Evolutionary conservation across 1,140 invertebrate species (phyloP), one percentile per base, ranked within the genome.

Genomic region (Micrasema longulum): DNA sequence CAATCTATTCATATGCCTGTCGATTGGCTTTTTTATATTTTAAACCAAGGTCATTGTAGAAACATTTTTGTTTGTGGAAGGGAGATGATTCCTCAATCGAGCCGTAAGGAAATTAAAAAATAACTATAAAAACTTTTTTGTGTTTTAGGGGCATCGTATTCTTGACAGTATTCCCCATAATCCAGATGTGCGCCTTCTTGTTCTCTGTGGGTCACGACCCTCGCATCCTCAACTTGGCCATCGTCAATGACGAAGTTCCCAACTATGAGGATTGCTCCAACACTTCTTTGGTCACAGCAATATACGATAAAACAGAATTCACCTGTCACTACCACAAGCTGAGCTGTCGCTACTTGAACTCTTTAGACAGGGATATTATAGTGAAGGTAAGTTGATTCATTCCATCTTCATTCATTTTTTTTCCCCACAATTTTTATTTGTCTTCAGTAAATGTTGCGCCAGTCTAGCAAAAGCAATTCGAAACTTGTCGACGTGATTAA

Each of bases 121-220:
- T 31, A 9, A 2, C 11, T 5, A 12, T 26, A 35, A 31, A n/a
- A 12, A 2, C 41, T 48, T 76, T 57, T 45, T 77, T 77, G 64
- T 20, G 77, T 85, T 86, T 53, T 81, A 95, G 93, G 1, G 89
- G 92, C 5, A 82, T 95, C 9, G 78, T 92, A 64, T 97, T 97
- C 79, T 90, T 95, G 62, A 84, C 96, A 22, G 73, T 94, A 23
- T 90, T 97, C 73, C 95, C 96, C 1, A 83, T 94, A 2, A 79
- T 96, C 7, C 90, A 96, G 87, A 85, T 93, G n/a, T 82, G 89
- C 4, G 82, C 92, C 0, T 97, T 97, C 80, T 93, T 95, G 81
- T 75, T 91, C 31, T 89, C 93, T 11, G 90, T 97, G 55, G 95
- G 95, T 5, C 86, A 88, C 22, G 91, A 95, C 73, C 93, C 94